Base-by-base conservation (phyloP, 1,140 invertebrate genomes). In the Drosophila nigrodunni region DNA sequence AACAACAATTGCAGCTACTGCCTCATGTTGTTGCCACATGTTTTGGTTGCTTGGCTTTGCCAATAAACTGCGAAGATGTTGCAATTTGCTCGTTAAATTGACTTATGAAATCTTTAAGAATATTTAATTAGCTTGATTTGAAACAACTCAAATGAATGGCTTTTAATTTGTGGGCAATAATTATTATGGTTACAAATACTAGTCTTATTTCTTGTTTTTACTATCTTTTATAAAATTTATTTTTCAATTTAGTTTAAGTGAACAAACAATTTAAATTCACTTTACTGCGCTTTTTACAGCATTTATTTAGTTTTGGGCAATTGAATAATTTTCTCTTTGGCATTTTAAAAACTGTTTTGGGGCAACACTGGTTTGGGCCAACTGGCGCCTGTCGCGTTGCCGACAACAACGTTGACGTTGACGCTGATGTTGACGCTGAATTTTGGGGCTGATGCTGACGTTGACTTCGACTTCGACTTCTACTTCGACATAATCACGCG, bases 401-500 rank as follows among this genome's bases (percentile, higher is more conserved):
- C 34, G 9, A 37, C 64, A 54, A 55, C 62, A 13, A 11, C 46
- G 44, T 47, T 59, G 41, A 62, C 58, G 61, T 69, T 41, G 39
- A 15, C 43, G 30, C 18, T 21, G 39, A 58, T 13, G 67, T 30
- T 25, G 46, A 46, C 55, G 69, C 68, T 58, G 54, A 55, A 30
- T 30, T 30, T 30, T 10, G 50, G 8, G 18, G 30, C 15, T 21
- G 39, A 50, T 15, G 67, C 13, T 30, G 47, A 37, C 49, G 70
- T 65, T 59, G 55, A 71, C 35, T 60, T 44, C 52, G 77, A 75
- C 79, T 61, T 71, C 77, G 62, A 66, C 30, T 64, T 52, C 49
- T 60, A 75, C 83, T 88, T 64, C 77, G 83, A 87, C 83, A 87
- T 87, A 87, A 87, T 87, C 83, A 83, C 85, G 83, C 85, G 80